Base-by-base conservation (phyloP, 2,113 vertebrate genomes). In the Scomber scombrus region DNA sequence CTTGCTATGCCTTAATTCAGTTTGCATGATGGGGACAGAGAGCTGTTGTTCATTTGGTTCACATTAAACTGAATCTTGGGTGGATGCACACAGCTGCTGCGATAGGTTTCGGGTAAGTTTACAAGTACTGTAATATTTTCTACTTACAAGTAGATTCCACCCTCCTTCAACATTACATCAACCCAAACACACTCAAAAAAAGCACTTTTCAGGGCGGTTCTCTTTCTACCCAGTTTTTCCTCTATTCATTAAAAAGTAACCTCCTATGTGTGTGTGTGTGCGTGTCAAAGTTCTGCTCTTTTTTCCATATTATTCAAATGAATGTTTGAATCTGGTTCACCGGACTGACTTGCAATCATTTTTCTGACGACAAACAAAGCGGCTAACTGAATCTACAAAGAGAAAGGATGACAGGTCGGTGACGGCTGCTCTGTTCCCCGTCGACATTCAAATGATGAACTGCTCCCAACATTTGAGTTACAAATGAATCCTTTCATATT, bases 401-500 rank as follows among this genome's bases (percentile, higher is more conserved):
- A 26, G 8, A 26, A 51, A 13, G 2, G 14, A 10, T 19, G 52
- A 64, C 40, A 34, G 15, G 1, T 14, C 26, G n/a, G 5, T 12
- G 14, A 14, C 72, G 51, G 21, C 75, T 82, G 80, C 18, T 14
- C 67, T 43, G 23, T 18, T 67, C 47, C 9, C 31, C 15, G 58
- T 16, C 60, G 9, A 57, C 61, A 72, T 58, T 76, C 12, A 71
- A 52, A 78, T 49, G 46, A 58, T 47, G 23, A 71, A 81, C 14
- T 45, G 50, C 62, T 49, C 46, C 15, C 9, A 56, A 69, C 45
- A 46, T 69, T 47, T 69, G 55, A 88, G 69, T 56, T 54, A 72
- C 71, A 84, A 46, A 84, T 77, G 54, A 78, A 68, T 69, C 62
- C 23, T 85, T 84, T 84, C 49, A 85, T 69, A 52, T 55, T 78